Evolutionary conservation across 2,797 vertebrate species (phyloP), one percentile per base, ranked within the genome.

Genomic region (Sebastes elongatus): DNA sequence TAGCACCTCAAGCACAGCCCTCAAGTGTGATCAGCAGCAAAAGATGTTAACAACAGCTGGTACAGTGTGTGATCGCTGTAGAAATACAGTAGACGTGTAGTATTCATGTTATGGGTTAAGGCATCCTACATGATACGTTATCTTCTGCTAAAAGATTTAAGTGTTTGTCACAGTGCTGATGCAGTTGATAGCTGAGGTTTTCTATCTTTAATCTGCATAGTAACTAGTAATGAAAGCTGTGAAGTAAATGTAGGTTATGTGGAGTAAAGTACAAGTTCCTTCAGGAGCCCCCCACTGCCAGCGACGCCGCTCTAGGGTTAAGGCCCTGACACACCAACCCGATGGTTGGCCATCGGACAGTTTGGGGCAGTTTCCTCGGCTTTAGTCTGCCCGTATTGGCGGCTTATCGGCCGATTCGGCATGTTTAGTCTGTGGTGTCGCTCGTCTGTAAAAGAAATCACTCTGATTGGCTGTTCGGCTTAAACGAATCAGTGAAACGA

Each of bases 11-110:
- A 86, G 84, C 83, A 71, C 69, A 80, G 78, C 67, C 74, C 64
- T 78, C 71, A 83, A 86, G 87, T 81, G 84, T 86, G 80, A 89
- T 84, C 78, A 84, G 74, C 78, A 84, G 73, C 30, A 78, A 66
- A 68, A 76, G 46, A 73, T 49, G 76, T 74, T 70, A 86, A 77
- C 74, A 74, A 79, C 72, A 73, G 74, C 73, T 81, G 69, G 10
- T 52, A 6, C 53, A 30, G 76, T 75, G 72, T 66, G 27, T 61
- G 42, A 78, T 81, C 64, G n/a, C 76, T 30, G 71, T 4, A 60
- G 53, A 70, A 59, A 71, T 4, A 49, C 46, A 49, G 0, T 20
- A 33, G 32, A 69, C 55, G 55, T 10, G 28, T 5, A 8, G 18
- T 49, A 53, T n/a, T 53, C 49, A 10, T 62, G 25, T 84, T 71